These are phyloP conservation scores for Apodemia zela DNA, from an alignment of 2,888 invertebrate species.

Conservation along the genomic window DNA sequence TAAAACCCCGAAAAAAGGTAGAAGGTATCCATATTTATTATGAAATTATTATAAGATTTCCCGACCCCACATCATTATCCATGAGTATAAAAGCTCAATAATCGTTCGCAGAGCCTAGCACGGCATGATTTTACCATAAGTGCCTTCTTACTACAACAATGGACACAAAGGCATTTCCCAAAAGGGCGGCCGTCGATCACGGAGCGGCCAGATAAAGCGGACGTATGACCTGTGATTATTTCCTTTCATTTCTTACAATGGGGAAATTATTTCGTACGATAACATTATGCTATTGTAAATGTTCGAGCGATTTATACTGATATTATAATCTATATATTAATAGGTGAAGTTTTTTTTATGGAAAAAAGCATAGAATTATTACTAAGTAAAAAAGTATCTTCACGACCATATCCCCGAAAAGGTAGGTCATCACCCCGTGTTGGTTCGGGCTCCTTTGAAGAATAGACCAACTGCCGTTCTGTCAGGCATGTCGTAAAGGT, in stretches of 20 bases:
- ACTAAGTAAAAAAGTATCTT: too few relatives aligned
- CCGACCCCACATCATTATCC: not conserved
- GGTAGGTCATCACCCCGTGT: too few relatives aligned
- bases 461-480: too few relatives aligned
- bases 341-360: too few relatives aligned
- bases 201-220: conserved; percentile 1
- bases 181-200: conserved; percentile 14
- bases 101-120: not conserved
- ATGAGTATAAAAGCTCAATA: not conserved
- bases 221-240: conserved; percentile 16
- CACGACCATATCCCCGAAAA: too few relatives aligned
- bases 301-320: too few relatives aligned
- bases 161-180: not conserved
- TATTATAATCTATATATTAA: too few relatives aligned
- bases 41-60: conserved; percentile 2
- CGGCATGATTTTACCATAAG: conserved; percentile 10
- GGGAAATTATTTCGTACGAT: conserved; percentile 10
- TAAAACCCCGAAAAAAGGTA: too few relatives aligned
- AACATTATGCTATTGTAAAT: not conserved
- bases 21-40: not conserved
- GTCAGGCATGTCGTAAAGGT: too few relatives aligned
- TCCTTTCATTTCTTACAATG: conserved; percentile 14
- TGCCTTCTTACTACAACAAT: conserved; percentile 8
- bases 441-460: too few relatives aligned
- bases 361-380: too few relatives aligned